A percentile compares a stretch with the other conserved stretches of the same genome.
Conservation (phyloP, 2,113 vertebrate species). For the Scomber japonicus region DNA sequence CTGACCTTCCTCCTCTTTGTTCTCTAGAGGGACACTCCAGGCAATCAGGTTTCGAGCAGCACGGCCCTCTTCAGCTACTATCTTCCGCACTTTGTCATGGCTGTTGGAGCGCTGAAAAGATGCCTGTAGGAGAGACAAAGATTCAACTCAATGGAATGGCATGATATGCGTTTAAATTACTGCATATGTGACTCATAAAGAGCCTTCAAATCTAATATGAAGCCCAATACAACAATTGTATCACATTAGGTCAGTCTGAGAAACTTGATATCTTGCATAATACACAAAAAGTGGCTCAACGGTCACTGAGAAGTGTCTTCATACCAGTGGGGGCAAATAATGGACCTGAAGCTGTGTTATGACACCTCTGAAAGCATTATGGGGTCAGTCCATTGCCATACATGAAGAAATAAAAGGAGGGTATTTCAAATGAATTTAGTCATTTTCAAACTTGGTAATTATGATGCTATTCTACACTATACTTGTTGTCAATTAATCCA, state of each 20-base stretch:
- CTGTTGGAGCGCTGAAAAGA: constrained; percentile 98
- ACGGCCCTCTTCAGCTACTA: constrained; percentile 97
- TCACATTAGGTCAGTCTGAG: not conserved
- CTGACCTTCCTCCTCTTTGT: constrained; percentile 95
- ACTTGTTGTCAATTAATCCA: not conserved
- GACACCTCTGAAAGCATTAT: not conserved
- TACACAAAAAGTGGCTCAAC: not conserved
- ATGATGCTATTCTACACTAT: no score
- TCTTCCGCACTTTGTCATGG: constrained; percentile 97
- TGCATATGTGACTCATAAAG: not conserved
- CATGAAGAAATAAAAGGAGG: not conserved
- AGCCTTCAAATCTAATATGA: not conserved
- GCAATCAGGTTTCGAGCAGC: constrained; percentile 97
- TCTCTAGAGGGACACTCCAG: constrained; percentile 96
- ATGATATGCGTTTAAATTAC: not conserved
- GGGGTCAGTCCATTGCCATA: not conserved
- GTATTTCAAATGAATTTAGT: not conserved
- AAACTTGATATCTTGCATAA: constrained; percentile 3
- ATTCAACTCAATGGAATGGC: not conserved
- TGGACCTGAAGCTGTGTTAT: not conserved
- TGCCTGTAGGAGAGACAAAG: constrained; percentile 82
- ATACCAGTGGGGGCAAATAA: not conserved
- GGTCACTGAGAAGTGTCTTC: not conserved
- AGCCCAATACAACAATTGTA: not conserved
- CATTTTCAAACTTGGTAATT: no score